These are phyloP conservation scores for Ephestia elutella DNA, from an alignment of 1,140 invertebrate genomes.

Conservation along the genomic window DNA sequence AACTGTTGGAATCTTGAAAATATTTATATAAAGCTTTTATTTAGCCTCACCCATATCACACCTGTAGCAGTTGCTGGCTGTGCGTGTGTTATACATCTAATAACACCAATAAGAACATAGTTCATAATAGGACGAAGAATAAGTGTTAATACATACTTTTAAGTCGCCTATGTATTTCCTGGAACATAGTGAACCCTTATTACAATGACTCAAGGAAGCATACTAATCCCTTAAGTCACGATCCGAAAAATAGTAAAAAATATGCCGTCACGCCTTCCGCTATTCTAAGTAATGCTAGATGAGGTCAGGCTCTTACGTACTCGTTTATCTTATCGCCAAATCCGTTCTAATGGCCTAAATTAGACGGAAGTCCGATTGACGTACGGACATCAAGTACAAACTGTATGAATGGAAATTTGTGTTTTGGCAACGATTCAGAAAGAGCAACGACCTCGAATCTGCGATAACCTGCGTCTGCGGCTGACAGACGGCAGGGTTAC, in stretches of 20 bases:
- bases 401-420: slow-evolving; percentile 38
- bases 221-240: no score
- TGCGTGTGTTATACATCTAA: no score
- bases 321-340: slow-evolving; percentile 30
- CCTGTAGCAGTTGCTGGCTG: no score
- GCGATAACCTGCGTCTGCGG: slow-evolving; percentile 24
- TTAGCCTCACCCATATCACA: no score
- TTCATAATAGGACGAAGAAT: no score
- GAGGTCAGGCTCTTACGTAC: slow-evolving; percentile 16
- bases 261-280: neutral
- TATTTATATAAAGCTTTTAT: no score
- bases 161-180: no score
- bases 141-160: no score
- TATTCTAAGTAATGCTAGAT: slow-evolving; percentile 11
- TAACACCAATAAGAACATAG: no score
- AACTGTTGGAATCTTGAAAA: no score
- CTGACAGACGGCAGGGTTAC: slow-evolving; percentile 1
- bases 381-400: neutral
- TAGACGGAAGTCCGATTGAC: slow-evolving; percentile 16
- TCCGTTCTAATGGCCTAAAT: slow-evolving; percentile 48
- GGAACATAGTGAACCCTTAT: no score
- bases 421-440: slow-evolving; percentile 35
- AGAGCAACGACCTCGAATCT: slow-evolving; percentile 24
- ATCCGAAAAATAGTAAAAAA: neutral
- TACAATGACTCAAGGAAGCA: no score